Base-by-base conservation (phyloP, 1,140 invertebrate species). In the Rhyacophila brunnea region DNA sequence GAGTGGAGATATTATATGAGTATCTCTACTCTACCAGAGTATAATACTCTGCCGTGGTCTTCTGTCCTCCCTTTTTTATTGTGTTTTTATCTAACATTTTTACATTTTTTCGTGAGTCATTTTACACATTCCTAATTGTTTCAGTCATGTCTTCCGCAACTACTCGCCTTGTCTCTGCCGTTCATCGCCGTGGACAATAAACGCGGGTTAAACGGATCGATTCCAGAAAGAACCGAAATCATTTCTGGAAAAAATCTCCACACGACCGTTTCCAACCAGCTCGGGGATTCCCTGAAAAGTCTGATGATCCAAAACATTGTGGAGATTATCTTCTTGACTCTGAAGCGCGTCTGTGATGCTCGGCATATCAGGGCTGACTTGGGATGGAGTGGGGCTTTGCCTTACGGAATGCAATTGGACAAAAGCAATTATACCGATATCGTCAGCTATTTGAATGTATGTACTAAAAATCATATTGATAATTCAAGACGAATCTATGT, bases 401-500 rank as follows among this genome's bases (percentile, higher is more conserved):
- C 64, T 1, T 17, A 11, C 62, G 35, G 58, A 20, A n/a, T 52
- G 61, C 1, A 71, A 66, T 28, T 72, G 71, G 47, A 63, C 70
- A 1, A 71, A 72, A 47, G 44, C 50, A n/a, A 62, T 74, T 13
- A 77, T 58, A 54, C 38, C n/a, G 67, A 65, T 13, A 69, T 74
- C 32, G 58, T 79, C 0, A 68, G 65, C 46, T 74, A 73, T 64
- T 71, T 77, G 55, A 70, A 72, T 40, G 77, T 78, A 66, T 70
- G 72, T 52, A 55, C n/a, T 45, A 42, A 13, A n/a, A 7, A 35
- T 7, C 34, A 7, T 35, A 35, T 35, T 35, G 34, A 7, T 7
- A 35, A 35, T 7, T 35, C n/a, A 7, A 35, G 34, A 35, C n/a
- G n/a, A 35, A 35, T 50, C 7, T 36, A n/a, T n/a, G n/a, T n/a